Evolutionary conservation across 2,888 invertebrate species (phyloP).

Genomic region (Zaprionus bogoriensis): DNA sequence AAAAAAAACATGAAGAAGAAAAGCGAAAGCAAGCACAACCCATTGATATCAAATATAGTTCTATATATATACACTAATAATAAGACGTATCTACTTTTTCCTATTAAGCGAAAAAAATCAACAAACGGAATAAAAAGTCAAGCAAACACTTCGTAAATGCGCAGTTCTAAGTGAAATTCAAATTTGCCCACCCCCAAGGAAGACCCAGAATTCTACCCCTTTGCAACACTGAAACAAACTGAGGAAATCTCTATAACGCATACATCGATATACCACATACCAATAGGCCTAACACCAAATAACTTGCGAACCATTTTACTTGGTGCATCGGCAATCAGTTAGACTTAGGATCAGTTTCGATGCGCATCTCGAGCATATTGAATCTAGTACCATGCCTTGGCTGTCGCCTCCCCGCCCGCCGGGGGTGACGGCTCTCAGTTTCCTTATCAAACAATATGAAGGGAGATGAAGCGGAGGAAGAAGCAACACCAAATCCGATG

Average conservation of each 20-base stretch:
- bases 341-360: neutral
- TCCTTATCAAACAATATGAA: slow-evolving; percentile 4
- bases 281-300: neutral
- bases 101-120: slow-evolving; percentile 60
- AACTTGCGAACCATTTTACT: slow-evolving; percentile 27
- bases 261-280: slow-evolving; percentile 3
- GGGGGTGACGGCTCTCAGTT: slow-evolving; percentile 21
- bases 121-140: slow-evolving; percentile 9
- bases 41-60: slow-evolving; percentile 70
- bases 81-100: slow-evolving; percentile 73
- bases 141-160: slow-evolving; percentile 24
- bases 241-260: slow-evolving; percentile 2
- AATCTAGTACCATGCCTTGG: slow-evolving; percentile 44
- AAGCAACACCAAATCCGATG: slow-evolving; percentile 59
- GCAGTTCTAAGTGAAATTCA: slow-evolving; percentile 51
- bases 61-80: slow-evolving; percentile 34
- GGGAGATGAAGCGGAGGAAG: slow-evolving; percentile 3
- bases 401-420: too few relatives aligned
- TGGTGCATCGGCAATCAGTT: slow-evolving; percentile 48
- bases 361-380: neutral
- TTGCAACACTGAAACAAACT: slow-evolving; percentile 16
- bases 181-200: slow-evolving; percentile 58
- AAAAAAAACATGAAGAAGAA: slow-evolving; percentile 28
- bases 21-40: slow-evolving; percentile 67
- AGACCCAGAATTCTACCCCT: slow-evolving; percentile 15